Percentiles rank a stretch among this genome's conserved stretches.
Conservation (phyloP, 1,140 invertebrate genomes). For the Chlorops oryzae region DNA sequence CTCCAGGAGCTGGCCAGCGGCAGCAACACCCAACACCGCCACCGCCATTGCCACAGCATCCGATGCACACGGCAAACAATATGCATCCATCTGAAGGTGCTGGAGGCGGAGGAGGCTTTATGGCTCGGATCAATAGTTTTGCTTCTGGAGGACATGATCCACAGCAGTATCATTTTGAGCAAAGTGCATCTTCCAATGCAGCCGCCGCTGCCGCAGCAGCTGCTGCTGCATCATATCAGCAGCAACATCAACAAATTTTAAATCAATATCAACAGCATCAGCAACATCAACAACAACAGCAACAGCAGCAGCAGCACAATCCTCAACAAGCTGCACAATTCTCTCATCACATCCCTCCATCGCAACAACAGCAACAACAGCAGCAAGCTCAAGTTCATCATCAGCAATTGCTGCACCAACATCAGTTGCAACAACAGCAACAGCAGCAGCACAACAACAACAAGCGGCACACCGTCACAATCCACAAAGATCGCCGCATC, state of each 20-base stretch:
- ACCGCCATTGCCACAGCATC: constrained; percentile 14
- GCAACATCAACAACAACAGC: constrained; percentile 29
- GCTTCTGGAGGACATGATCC: constrained; percentile 23
- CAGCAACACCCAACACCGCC: constrained; percentile 36
- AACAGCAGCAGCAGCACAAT: constrained; percentile 32
- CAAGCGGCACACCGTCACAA: constrained; percentile 19
- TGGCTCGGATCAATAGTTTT: constrained; percentile 36
- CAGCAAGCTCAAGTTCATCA: constrained; percentile 23
- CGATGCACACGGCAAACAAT: constrained; percentile 21
- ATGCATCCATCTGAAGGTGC: constrained; percentile 2
- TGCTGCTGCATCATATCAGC: constrained; percentile 28
- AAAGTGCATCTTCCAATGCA: constrained; percentile 18
- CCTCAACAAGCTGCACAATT: too few relatives aligned
- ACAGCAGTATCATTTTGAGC: constrained; percentile 43
- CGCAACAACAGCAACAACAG: constrained; percentile 26
- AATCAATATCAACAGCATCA: constrained; percentile 34
- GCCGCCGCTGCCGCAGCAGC: constrained; percentile 17
- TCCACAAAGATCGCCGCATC: constrained; percentile 29
- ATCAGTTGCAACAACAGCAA: constrained; percentile 35
- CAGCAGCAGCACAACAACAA: constrained; percentile 33
- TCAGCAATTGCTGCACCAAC: constrained; percentile 22
- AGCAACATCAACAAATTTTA: constrained; percentile 36
- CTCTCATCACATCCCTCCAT: constrained; percentile 33
- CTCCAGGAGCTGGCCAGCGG: constrained; percentile 14
- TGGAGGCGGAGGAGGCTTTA: background rate